Percentiles rank a stretch among this genome's conserved stretches.
Evolutionary conservation across 2,888 invertebrate genomes (phyloP).

Genomic region (Eristalis tenax): DNA sequence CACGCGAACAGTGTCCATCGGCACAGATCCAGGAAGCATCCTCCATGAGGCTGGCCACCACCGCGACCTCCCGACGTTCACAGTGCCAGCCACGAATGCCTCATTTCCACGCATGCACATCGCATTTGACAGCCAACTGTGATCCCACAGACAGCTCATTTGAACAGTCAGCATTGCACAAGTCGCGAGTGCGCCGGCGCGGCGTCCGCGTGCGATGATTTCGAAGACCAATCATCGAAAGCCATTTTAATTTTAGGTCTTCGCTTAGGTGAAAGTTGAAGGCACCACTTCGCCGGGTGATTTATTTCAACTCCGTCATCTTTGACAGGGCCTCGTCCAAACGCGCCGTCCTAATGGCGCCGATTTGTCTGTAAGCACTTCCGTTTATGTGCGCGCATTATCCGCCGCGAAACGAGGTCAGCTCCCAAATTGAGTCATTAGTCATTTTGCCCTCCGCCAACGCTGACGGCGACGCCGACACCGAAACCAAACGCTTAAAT

Average conservation of each 20-base stretch:
- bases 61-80: background rate
- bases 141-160: background rate
- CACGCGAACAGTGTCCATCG: background rate
- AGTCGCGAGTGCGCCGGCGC: background rate
- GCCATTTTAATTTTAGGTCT: background rate
- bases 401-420: background rate
- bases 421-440: background rate
- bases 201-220: background rate
- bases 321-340: background rate
- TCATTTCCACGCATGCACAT: background rate
- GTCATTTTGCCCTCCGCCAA: background rate
- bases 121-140: background rate
- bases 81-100: background rate
- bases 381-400: background rate
- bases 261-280: background rate
- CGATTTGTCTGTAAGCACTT: background rate
- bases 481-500: background rate
- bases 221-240: background rate
- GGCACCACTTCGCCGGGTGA: background rate
- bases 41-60: background rate
- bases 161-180: background rate
- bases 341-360: background rate
- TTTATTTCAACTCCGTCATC: background rate
- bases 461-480: background rate
- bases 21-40: background rate